Evolutionary conservation across 2,888 invertebrate genomes (phyloP).

Genomic region (Cephus nigrinus): DNA sequence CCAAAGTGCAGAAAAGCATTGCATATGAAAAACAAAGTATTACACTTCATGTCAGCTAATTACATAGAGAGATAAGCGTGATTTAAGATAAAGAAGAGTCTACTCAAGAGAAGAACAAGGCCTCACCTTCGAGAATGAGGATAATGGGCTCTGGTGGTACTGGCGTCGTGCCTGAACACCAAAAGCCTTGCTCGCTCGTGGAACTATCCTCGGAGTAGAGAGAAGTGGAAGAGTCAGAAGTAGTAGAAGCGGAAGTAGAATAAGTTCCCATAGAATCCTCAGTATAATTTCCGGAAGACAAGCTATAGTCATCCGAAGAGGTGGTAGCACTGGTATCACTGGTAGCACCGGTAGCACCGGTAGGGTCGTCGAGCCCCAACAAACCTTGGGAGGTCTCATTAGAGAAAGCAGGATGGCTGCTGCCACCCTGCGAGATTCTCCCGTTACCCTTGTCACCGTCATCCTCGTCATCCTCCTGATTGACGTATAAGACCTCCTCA

Average conservation of each 20-base stretch:
- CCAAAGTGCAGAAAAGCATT: constrained; percentile 14
- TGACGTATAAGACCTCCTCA: not conserved
- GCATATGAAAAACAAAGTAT: constrained; percentile 4
- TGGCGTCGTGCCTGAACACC: constrained; percentile 66
- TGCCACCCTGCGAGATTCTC: not conserved
- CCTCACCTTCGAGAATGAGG: constrained; percentile 87
- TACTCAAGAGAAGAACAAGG: constrained; percentile 18
- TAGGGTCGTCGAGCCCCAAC: constrained; percentile 28
- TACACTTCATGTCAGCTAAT: not conserved
- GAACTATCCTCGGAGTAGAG: constrained; percentile 42
- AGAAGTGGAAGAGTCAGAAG: constrained; percentile 26
- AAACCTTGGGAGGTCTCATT: constrained; percentile 32
- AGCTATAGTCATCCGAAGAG: constrained; percentile 16
- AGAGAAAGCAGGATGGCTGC: not conserved
- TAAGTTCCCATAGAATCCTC: constrained; percentile 19
- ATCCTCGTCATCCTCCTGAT: not conserved
- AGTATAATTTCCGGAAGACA: constrained; percentile 24
- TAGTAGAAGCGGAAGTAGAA: not conserved
- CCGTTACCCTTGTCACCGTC: not conserved
- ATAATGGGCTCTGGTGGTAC: constrained; percentile 78
- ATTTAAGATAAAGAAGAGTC: constrained; percentile 10
- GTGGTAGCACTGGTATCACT: no score
- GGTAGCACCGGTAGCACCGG: constrained; percentile 30
- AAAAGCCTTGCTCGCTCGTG: constrained; percentile 49
- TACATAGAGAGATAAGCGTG: constrained; percentile 18